Evolutionary conservation across 2,797 vertebrate species (phyloP).

Genomic region (Cephalopachus bancanus): DNA sequence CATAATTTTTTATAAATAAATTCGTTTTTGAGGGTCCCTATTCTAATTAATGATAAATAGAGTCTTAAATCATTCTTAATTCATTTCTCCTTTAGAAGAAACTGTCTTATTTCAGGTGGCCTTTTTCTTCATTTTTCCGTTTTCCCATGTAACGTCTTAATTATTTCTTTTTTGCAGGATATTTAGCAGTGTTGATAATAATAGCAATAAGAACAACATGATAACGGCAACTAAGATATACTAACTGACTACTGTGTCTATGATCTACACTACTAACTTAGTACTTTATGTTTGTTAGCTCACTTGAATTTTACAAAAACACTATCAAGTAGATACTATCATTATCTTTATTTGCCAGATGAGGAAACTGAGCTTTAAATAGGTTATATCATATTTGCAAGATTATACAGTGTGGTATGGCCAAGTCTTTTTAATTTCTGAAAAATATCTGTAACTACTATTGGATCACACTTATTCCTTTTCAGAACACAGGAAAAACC

Average conservation of each 20-base stretch:
- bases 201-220: background rate
- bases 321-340: background rate
- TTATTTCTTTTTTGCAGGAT: background rate
- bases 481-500: background rate
- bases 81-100: background rate
- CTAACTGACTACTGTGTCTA: background rate
- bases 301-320: background rate
- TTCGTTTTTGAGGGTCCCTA: too few species aligned
- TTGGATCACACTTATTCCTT: background rate
- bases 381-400: background rate
- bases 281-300: background rate
- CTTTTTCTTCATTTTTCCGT: background rate
- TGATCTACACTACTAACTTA: background rate
- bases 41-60: too few species aligned
- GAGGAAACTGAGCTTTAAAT: background rate
- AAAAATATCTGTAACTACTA: background rate
- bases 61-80: too few species aligned
- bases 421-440: background rate
- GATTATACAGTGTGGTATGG: background rate
- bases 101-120: background rate
- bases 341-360: background rate
- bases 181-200: conserved; percentile 1
- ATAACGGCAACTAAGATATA: background rate
- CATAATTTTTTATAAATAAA: too few species aligned
- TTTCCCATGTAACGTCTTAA: background rate